Base-by-base conservation (phyloP, 2,113 vertebrate species). In the Mirounga angustirostris region DNA sequence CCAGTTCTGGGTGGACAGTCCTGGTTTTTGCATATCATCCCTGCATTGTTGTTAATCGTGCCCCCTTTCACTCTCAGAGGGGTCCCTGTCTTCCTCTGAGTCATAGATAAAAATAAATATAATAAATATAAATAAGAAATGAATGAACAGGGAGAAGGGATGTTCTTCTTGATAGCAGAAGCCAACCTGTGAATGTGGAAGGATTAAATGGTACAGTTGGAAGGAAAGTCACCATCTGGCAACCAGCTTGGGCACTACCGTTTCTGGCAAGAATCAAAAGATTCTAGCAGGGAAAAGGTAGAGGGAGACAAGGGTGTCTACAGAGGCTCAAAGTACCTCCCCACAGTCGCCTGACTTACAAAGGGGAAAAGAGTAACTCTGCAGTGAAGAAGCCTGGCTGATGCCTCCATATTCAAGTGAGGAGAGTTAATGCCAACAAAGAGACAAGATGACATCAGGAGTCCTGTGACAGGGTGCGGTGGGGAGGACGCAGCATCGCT, bases 381-480 rank as follows among this genome's bases (percentile, higher is more conserved):
- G 2, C 26, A 3, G 33, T 21, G 59, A 69, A 12, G 71, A 69
- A 30, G 52, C 12, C 40, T 33, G 21, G 56, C 24, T 9, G 24
- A 40, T 1, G 3, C 33, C 12, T 19, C 46, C 43, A 1, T 5
- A 22, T 22, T 15, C 24, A 78, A 24, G 18, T 16, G 21, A 11
- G 11, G 24, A 63, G 4, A 4, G 26, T 40, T 4, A 22, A 24
- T 1, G 13, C 5, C 19, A 8, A 28, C 33, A 7, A 5, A 46
- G 61, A 87, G 59, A 22, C 63, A 11, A 16, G 69, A 13, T 4
- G 4, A 7, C 30, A 4, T 16, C 9, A 50, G 4, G 24, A 3
- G 30, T 19, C 40, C n/a, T 21, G 4, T 10, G 11, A 4, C 63
- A 3, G n/a, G 74, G 14, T 1, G 9, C 26, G 18, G 0, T 1